Evolutionary conservation across 2,888 invertebrate genomes (phyloP), one percentile per base, ranked within the genome.

Genomic region (Dicranocentrus wangi): DNA sequence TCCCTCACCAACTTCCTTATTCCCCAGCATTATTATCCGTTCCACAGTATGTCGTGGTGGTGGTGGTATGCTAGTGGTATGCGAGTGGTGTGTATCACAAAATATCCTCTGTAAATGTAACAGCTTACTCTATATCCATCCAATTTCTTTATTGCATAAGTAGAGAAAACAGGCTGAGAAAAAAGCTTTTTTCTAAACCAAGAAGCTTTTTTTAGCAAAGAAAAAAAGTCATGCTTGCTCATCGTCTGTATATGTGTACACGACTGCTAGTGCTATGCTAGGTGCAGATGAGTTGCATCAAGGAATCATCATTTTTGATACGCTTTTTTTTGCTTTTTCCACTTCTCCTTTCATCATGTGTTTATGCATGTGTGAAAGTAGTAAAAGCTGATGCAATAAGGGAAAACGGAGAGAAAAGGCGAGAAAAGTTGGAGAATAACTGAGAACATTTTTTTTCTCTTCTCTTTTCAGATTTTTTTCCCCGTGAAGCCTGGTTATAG

Each of bases 291-390:
- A n/a, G n/a, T n/a, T n/a, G n/a, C n/a, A n/a, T n/a, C n/a, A n/a
- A n/a, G n/a, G n/a, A n/a, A 32, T 32, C 53, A 69, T 17, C 65
- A 65, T 43, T 28, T 58, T 28, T 70, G 32, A 70, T 70, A 53
- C 39, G 58, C n/a, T n/a, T 70, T 39, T 27, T n/a, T 47, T 47
- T 47, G 47, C 47, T 47, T n/a, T 47, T 21, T 43, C 47, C 53
- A 17, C 27, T 66, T 66, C 23, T 55, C 32, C 58, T 70, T 58
- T 39, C 47, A 47, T 47, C 47, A 51, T 75, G 75, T 75, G 75
- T 32, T 42, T 66, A 75, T 65, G 75, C 66, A 66, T 39, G 55
- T 75, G 75, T 75, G 75, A 75, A 75, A 75, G 55, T 51, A 66
- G 75, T 66, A 75, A 73, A 73, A 69, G 53, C 60, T 42, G 72